Evolutionary conservation across 2,797 vertebrate species (phyloP).

Genomic region (Anguilla megastoma): DNA sequence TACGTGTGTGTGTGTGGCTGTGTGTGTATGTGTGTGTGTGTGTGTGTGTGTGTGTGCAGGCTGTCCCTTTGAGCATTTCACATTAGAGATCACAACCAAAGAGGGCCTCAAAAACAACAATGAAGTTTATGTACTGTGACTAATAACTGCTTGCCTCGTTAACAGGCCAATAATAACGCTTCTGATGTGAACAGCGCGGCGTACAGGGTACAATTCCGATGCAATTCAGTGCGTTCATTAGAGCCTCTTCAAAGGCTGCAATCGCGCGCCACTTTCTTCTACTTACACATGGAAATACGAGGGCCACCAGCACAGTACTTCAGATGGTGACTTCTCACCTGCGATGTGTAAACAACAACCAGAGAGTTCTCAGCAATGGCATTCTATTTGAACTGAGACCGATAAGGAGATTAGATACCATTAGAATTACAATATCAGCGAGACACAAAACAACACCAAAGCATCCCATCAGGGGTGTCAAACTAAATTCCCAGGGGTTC

Average conservation of each 20-base stretch:
- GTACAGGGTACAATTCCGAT: background rate
- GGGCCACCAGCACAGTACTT: background rate
- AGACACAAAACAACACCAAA: background rate
- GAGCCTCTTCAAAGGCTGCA: background rate
- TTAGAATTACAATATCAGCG: background rate
- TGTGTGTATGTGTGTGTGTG: background rate
- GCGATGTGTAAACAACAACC: background rate
- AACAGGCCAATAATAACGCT: background rate
- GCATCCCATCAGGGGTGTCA: background rate
- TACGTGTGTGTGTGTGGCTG: background rate
- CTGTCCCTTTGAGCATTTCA: background rate
- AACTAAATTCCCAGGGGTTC: no score
- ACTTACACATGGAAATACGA: background rate
- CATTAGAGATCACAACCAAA: background rate
- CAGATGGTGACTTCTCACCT: background rate
- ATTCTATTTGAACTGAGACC: background rate
- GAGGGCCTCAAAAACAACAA: background rate
- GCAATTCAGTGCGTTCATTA: background rate
- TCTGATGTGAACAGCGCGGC: background rate
- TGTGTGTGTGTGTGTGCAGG: background rate
- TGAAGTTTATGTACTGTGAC: slow-evolving; percentile 17
- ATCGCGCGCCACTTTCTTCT: background rate
- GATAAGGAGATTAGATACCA: background rate
- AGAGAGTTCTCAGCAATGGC: background rate
- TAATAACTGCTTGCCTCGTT: slow-evolving; percentile 11